Percentiles rank a stretch among this genome's conserved stretches.
phyloP scores from a whole-genome alignment of 2,888 invertebrate species.

The Acanthoscelides obtectus region DNA sequence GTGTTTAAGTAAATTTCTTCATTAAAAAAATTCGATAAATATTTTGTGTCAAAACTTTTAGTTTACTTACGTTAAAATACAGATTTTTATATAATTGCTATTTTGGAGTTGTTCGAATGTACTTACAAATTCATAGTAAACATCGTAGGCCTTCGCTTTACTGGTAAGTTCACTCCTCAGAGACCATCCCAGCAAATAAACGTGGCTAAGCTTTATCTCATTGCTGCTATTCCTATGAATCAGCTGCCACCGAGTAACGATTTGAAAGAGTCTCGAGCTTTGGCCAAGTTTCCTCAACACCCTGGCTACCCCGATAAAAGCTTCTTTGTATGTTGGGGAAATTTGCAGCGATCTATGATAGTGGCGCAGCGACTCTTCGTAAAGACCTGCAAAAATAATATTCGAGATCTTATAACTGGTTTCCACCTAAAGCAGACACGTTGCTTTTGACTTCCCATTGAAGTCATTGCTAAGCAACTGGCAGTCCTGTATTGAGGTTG shows the following conservation, averaged over 20 bases:
- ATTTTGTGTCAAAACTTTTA: no score
- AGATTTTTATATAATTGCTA: no score
- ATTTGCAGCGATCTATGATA: slow-evolving; percentile 54
- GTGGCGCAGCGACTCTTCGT: slow-evolving; percentile 52
- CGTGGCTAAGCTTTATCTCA: slow-evolving; percentile 45
- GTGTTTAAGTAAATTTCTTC: no score
- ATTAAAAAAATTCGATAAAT: no score
- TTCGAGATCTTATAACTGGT: no score
- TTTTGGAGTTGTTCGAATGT: no score
- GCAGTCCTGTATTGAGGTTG: no score
- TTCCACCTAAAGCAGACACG: no score
- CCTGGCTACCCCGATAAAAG: slow-evolving; percentile 58
- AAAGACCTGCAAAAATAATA: slow-evolving; percentile 47
- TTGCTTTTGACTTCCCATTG: no score
- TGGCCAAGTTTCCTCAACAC: slow-evolving; percentile 60
- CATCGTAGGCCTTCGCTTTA: slow-evolving; percentile 44
- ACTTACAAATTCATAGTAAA: background rate
- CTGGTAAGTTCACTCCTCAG: slow-evolving; percentile 49
- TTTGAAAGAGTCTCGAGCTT: slow-evolving; percentile 60
- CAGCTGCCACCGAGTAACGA: slow-evolving; percentile 57
- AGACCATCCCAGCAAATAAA: slow-evolving; percentile 54
- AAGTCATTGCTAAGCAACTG: no score
- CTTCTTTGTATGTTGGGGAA: slow-evolving; percentile 53
- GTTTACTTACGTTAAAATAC: no score
- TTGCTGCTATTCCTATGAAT: slow-evolving; percentile 46